A percentile compares a stretch with the other conserved stretches of the same genome.
phyloP scores from a whole-genome alignment of 2,888 invertebrate species.

The Seira ritae region DNA sequence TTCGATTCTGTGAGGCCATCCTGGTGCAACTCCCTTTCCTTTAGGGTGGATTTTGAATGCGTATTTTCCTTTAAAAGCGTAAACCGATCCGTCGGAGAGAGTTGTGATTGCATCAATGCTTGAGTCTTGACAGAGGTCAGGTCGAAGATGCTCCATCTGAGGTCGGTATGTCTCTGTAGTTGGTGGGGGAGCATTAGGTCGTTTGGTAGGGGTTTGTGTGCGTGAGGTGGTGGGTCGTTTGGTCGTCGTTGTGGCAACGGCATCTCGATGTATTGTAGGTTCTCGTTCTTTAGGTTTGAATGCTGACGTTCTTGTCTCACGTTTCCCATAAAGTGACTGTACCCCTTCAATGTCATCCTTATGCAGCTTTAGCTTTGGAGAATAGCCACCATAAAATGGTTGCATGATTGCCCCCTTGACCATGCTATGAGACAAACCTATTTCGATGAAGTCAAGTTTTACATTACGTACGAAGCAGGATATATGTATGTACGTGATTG shows the following conservation, averaged over 20 bases:
- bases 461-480: no score
- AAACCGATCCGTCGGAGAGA: conserved; percentile 56
- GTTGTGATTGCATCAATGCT: conserved; percentile 68
- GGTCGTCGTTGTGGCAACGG: conserved; percentile 30
- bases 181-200: not conserved
- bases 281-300: not conserved
- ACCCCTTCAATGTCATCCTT: conserved; percentile 68
- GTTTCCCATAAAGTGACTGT: conserved; percentile 58
- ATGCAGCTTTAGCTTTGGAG: conserved; percentile 65
- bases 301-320: conserved; percentile 28
- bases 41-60: conserved; percentile 49
- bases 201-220: conserved; percentile 8
- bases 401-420: conserved; percentile 68
- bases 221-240: not conserved
- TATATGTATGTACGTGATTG: no score
- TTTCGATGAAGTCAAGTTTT: no score
- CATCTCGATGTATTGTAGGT: not conserved
- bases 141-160: conserved; percentile 23
- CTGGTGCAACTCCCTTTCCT: conserved; percentile 46
- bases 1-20: conserved; percentile 62
- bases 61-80: conserved; percentile 58
- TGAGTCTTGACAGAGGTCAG: conserved; percentile 63
- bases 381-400: conserved; percentile 66
- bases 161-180: not conserved
- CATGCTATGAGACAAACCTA: conserved; percentile 64